phyloP scores from a whole-genome alignment of 2,113 vertebrate genomes.

The Chelonoidis abingdonii region DNA sequence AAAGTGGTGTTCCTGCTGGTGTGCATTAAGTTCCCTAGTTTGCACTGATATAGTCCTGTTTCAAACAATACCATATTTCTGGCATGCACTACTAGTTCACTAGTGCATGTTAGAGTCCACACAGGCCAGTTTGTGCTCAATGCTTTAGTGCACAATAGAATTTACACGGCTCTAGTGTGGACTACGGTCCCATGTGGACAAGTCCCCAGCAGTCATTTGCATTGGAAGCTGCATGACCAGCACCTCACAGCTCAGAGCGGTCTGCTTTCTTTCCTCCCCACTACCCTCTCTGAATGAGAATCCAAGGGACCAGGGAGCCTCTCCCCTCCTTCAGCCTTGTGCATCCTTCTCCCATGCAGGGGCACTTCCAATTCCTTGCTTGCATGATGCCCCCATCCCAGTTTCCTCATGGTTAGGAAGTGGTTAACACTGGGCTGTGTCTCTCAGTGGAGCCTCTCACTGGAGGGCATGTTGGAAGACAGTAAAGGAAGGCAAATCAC shows the following conservation, averaged over 20 bases:
- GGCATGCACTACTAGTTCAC: too few relatives aligned
- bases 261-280: neutral
- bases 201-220: neutral
- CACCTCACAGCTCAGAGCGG: neutral
- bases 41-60: neutral
- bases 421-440: neutral
- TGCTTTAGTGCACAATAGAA: neutral
- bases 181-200: neutral
- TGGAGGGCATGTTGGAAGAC: neutral
- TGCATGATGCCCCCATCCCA: accelerated
- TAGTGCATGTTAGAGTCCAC: neutral
- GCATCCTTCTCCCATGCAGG: neutral
- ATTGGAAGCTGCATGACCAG: neutral
- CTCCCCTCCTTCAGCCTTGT: neutral
- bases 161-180: neutral
- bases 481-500: slow-evolving; percentile 6
- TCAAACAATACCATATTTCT: neutral
- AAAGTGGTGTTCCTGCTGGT: too few relatives aligned
- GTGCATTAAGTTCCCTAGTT: neutral
- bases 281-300: neutral
- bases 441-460: neutral
- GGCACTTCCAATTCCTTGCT: accelerated
- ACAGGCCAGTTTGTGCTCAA: neutral
- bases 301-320: neutral
- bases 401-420: neutral